Evolutionary conservation across 2,797 vertebrate genomes (phyloP), one percentile per base, ranked within the genome.

Genomic region (Cryptoprocta ferox): DNA sequence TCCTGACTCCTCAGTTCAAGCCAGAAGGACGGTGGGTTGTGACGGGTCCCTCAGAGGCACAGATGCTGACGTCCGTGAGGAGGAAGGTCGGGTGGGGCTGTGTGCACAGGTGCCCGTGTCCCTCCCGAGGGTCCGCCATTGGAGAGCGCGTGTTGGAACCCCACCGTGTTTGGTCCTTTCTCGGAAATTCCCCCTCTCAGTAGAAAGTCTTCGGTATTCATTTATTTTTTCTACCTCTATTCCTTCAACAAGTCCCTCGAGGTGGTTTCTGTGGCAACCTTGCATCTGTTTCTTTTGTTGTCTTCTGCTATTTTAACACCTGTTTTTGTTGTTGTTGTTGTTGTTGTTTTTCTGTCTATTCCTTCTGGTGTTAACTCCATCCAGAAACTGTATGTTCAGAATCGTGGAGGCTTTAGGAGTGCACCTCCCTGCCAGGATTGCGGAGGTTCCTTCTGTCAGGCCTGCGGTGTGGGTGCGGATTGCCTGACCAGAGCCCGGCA

Each of bases 121-220:
- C 28, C 4, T 48, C 42, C 71, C 8, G 1, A 10, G 42, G 42
- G 73, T 28, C 39, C 26, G 1, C 24, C 24, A 4, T 3, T 9
- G 71, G 4, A 4, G 7, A 18, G 42, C 4, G 7, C 2, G 28
- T 30, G 28, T 76, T 28, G 13, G 26, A 45, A 39, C 73, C 73
- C 42, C 5, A 7, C 0, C 4, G 13, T 0, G 5, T 4, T 2
- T 2, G 5, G 21, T 28, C 50, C 10, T 45, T 15, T 13, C 8
- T 35, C 89, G 35, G 66, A 81, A 63, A 6, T 6, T 14, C 45
- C 16, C 4, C 0, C 24, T 24, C 45, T 56, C 65, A 3, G 30
- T 14, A 4, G 78, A 10, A 30, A 30, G 66, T 11, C 37, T 37
- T n/a, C 1, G 1, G 73, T 75, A 24, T 59, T 24, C 10, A 9